These are phyloP conservation scores for Plagiodera versicolora DNA, from an alignment of 2,888 invertebrate species.

Conservation along the genomic window DNA sequence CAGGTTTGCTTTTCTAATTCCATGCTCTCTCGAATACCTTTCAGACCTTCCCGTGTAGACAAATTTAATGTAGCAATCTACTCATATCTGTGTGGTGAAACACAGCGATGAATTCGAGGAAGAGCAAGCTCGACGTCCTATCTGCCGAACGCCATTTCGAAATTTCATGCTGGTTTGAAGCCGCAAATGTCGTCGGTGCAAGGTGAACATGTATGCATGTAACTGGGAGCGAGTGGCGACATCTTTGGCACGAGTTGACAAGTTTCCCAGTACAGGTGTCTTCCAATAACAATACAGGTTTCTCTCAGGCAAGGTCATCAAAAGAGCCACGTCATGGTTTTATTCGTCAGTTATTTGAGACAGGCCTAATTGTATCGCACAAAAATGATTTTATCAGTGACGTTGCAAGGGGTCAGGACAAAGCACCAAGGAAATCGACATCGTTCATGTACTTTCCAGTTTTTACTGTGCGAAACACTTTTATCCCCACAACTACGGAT, in stretches of 20 bases:
- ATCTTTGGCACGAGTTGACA: no score
- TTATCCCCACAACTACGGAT: slow-evolving; percentile 24
- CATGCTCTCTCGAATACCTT: not conserved
- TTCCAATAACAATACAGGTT: no score
- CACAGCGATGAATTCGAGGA: slow-evolving; percentile 5
- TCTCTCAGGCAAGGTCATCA: no score
- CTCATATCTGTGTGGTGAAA: slow-evolving; percentile 36
- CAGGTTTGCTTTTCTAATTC: slow-evolving; percentile 49
- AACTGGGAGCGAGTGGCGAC: no score
- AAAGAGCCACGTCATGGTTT: no score
- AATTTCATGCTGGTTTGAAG: not conserved
- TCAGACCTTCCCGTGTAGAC: slow-evolving; percentile 47
- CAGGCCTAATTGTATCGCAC: no score
- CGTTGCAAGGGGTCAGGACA: no score
- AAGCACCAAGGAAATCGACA: no score
- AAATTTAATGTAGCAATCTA: slow-evolving; percentile 49
- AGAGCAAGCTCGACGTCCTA: not conserved
- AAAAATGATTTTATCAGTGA: no score
- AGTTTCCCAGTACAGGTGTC: no score
- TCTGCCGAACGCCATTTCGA: not conserved
- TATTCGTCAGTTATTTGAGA: no score
- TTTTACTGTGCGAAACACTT: not conserved
- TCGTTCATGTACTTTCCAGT: not conserved
- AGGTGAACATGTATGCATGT: no score
- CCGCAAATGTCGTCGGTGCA: not conserved